These are phyloP conservation scores for Dolichopus griseipennis DNA, from an alignment of 2,888 invertebrate species.

Conservation along the genomic window DNA sequence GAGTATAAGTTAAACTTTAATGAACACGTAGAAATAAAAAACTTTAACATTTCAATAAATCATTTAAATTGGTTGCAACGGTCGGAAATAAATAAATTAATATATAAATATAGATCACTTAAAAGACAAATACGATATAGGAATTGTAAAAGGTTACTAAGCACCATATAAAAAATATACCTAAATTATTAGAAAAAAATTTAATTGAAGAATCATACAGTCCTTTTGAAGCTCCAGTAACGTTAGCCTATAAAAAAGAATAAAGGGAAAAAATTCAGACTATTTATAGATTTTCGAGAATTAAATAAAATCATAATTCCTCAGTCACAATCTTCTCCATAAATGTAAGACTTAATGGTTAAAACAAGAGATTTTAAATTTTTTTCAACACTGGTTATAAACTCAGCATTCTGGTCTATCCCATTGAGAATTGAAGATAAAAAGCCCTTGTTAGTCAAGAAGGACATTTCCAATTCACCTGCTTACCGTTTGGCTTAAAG, in stretches of 20 bases:
- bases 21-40: no score
- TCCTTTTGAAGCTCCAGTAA: constrained; percentile 15
- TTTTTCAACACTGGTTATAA: no score
- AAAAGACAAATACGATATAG: constrained; percentile 23
- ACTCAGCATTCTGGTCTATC: constrained; percentile 23
- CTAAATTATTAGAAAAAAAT: constrained; percentile 13
- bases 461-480: constrained; percentile 24
- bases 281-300: constrained; percentile 15
- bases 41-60: no score
- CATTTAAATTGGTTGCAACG: no score
- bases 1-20: no score
- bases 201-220: constrained; percentile 8
- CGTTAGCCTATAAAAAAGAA: constrained; percentile 18
- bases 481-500: constrained; percentile 23
- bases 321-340: constrained; percentile 15
- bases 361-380: no score
- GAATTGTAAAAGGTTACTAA: constrained; percentile 23
- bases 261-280: constrained; percentile 17
- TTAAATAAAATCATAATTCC: constrained; percentile 12
- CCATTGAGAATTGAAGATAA: no score
- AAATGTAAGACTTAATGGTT: background rate
- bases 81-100: no score
- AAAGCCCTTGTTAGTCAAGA: constrained; percentile 24
- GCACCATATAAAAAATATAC: constrained; percentile 16
- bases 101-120: no score